These are phyloP conservation scores for Xyrauchen texanus DNA, from an alignment of 2,113 vertebrate species.

Conservation along the genomic window DNA sequence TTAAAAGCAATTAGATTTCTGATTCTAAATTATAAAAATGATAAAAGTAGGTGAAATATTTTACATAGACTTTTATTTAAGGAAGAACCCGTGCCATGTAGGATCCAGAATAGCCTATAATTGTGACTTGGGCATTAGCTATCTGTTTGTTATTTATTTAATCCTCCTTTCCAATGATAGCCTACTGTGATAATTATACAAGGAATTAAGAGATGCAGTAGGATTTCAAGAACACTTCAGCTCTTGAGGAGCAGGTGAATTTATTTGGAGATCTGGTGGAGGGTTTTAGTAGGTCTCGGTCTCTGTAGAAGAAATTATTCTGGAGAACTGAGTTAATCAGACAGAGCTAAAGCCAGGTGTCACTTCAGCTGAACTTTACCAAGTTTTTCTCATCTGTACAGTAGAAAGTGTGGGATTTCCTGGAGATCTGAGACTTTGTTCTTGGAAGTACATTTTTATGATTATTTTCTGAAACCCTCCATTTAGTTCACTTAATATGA, in stretches of 20 bases:
- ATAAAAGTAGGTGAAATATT: too few relatives aligned
- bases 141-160: too few relatives aligned
- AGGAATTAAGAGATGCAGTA: too few relatives aligned
- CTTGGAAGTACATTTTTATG: neutral
- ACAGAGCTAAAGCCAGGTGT: constrained; percentile 44
- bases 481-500: neutral
- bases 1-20: too few relatives aligned
- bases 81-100: too few relatives aligned
- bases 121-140: too few relatives aligned
- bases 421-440: neutral
- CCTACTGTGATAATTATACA: too few relatives aligned
- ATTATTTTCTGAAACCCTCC: neutral
- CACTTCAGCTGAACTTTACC: neutral
- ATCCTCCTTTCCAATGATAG: too few relatives aligned
- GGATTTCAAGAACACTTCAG: too few relatives aligned
- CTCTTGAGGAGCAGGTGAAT: neutral
- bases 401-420: neutral
- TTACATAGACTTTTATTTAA: too few relatives aligned
- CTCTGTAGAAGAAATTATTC: neutral
- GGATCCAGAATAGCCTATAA: too few relatives aligned
- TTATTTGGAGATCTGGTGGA: neutral
- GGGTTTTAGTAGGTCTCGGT: neutral
- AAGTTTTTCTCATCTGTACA: neutral
- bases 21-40: too few relatives aligned
- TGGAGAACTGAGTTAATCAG: constrained; percentile 9